Base-by-base conservation (phyloP, 2,797 vertebrate genomes). In the Etheostoma perlongum region DNA sequence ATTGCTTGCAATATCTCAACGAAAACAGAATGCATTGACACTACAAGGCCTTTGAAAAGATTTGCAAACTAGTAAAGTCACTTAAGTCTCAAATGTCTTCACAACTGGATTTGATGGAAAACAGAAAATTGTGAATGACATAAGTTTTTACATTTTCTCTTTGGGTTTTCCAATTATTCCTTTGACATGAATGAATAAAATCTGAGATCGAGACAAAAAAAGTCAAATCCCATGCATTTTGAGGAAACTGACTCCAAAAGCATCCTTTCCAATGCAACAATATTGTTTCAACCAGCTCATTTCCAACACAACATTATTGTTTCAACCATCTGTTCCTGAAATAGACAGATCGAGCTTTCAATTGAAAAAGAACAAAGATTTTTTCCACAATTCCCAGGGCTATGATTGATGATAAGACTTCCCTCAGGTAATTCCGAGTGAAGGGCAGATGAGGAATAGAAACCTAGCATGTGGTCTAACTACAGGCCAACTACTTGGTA, bases 391-490 rank as follows among this genome's bases (percentile, higher is more conserved):
- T 82, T 92, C 88, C 87, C 89, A 86, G 40, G 80, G 82, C 84
- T 71, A 73, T 91, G 81, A 91, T 92, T 88, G 90, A 49, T 54
- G 79, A 86, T 87, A 87, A 91, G 82, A 83, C 82, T 77, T 76
- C 85, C 88, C 81, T 74, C 58, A 79, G 87, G 81, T 79, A 76
- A 85, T 77, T 90, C 52, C 14, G 55, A 81, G 67, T 86, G 79
- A 88, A 83, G 83, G 84, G 79, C 85, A 84, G 73, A 83, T 85
- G 82, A 76, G 81, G 85, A 81, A 72, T 40, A 65, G 70, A 49
- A 86, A 72, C 73, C 46, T 79, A 78, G 75, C 69, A 84, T 88
- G 85, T 85, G 82, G 81, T 87, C 86, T 40, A 61, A 72, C 71
- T 76, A 66, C 13, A 36, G 72, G 61, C 84, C 68, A 77, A 67